These are phyloP conservation scores for Oryzias javanicus DNA, from an alignment of 2,113 vertebrate genomes.

Conservation along the genomic window DNA sequence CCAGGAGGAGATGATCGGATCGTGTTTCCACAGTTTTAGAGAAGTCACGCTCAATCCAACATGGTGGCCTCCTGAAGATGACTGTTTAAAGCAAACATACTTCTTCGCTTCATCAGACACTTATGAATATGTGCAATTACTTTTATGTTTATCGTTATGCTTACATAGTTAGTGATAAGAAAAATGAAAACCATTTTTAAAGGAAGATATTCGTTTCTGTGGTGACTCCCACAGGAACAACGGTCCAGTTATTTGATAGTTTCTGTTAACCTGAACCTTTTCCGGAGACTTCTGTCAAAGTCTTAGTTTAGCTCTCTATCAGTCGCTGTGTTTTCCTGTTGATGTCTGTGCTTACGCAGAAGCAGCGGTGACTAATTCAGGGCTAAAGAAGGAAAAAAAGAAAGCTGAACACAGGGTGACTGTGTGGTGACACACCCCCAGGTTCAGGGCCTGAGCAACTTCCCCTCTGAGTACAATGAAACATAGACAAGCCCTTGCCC, in stretches of 20 bases:
- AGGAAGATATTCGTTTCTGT: conserved; percentile 30
- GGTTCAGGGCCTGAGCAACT: conserved; percentile 56
- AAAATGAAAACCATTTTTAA: too few species aligned
- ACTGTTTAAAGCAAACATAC: too few species aligned
- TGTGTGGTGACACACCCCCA: conserved; percentile 29
- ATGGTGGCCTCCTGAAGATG: too few species aligned
- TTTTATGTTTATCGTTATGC: too few species aligned
- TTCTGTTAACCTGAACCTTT: conserved; percentile 15
- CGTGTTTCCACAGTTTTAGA: too few species aligned
- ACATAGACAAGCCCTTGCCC: conserved; percentile 69
- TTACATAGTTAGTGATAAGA: too few species aligned
- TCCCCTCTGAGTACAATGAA: conserved; percentile 42
- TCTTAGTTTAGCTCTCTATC: conserved; percentile 65
- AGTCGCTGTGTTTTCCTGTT: conserved; percentile 56
- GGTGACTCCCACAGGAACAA: conserved; percentile 39
- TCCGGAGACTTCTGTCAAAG: conserved; percentile 37
- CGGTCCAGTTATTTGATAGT: conserved; percentile 32
- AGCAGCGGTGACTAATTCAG: neutral
- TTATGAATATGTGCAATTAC: too few species aligned
- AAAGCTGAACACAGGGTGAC: conserved; percentile 18
- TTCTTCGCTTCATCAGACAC: too few species aligned
- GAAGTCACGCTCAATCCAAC: too few species aligned
- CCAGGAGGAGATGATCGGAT: too few species aligned
- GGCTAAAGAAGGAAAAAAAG: conserved; percentile 25
- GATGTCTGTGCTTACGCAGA: conserved; percentile 30